Conservation (phyloP, 2,888 invertebrate genomes). For the Lepidochitona cinerea region DNA sequence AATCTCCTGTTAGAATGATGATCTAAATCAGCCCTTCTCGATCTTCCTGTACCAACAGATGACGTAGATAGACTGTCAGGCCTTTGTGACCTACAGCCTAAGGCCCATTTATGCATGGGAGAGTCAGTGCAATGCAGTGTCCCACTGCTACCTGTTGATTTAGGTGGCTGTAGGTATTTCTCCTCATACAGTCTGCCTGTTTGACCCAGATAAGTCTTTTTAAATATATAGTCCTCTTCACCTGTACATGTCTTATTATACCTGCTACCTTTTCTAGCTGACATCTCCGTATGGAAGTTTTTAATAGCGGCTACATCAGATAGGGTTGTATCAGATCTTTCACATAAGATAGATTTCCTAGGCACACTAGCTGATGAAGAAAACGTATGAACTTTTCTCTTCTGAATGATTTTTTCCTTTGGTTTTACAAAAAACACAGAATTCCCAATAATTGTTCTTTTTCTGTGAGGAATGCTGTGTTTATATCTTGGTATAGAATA, state of each 20-base stretch:
- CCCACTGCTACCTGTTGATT: not conserved
- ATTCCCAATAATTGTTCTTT: not conserved
- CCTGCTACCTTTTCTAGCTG: too few species aligned
- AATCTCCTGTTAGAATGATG: not conserved
- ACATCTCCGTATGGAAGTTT: too few species aligned
- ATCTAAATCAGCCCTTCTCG: not conserved
- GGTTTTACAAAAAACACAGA: not conserved
- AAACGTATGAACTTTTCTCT: too few species aligned
- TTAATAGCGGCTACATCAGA: too few species aligned
- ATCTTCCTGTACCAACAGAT: not conserved
- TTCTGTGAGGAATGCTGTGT: not conserved
- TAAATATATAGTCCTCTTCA: too few species aligned
- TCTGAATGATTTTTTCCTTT: not conserved
- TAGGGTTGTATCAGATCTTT: too few species aligned
- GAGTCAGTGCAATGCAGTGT: not conserved
- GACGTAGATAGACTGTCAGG: not conserved
- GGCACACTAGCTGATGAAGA: not conserved
- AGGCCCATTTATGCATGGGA: not conserved
- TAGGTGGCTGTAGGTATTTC: not conserved
- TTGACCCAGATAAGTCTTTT: too few species aligned
- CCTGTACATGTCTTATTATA: too few species aligned
- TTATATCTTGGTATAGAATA: not conserved
- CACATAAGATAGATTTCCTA: too few species aligned
- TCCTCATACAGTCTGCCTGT: not conserved
- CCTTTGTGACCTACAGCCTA: not conserved